These are phyloP conservation scores for Cinclus cinclus DNA, from an alignment of 2,113 vertebrate genomes.

Conservation along the genomic window DNA sequence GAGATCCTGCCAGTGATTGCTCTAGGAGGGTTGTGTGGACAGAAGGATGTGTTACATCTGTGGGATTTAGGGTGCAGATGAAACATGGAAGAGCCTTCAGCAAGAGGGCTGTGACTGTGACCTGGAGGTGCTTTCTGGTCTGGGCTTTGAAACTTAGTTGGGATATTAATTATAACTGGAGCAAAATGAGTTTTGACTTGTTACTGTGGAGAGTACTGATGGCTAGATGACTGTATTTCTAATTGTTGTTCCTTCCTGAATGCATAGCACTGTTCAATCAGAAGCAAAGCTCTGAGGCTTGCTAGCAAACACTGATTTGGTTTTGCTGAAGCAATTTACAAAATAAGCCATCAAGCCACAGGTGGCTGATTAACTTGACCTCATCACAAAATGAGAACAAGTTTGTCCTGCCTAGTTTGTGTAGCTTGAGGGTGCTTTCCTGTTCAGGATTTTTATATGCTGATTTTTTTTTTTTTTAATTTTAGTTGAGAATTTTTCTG, in stretches of 20 bases:
- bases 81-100: not conserved
- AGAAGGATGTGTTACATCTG: not conserved
- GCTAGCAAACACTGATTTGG: constrained; percentile 49
- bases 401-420: constrained; percentile 37
- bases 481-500: constrained; percentile 9
- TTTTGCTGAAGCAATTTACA: constrained; percentile 52
- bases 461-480: not conserved
- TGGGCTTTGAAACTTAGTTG: constrained; percentile 32
- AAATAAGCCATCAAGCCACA: constrained; percentile 61
- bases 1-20: not conserved
- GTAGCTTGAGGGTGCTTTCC: constrained; percentile 26
- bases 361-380: constrained; percentile 65
- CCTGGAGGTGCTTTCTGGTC: constrained; percentile 19
- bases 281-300: constrained; percentile 45
- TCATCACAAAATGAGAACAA: constrained; percentile 47
- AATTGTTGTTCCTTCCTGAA: constrained; percentile 35
- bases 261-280: constrained; percentile 31
- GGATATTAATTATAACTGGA: constrained; percentile 25
- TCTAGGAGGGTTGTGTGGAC: not conserved
- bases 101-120: not conserved
- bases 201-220: constrained; percentile 13
- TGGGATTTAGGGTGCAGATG: not conserved
- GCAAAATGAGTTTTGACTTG: not conserved
- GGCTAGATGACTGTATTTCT: constrained; percentile 11
- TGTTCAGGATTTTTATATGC: not conserved